Evolutionary conservation across 2,797 vertebrate genomes (phyloP).

Genomic region (Onychomys torridus): DNA sequence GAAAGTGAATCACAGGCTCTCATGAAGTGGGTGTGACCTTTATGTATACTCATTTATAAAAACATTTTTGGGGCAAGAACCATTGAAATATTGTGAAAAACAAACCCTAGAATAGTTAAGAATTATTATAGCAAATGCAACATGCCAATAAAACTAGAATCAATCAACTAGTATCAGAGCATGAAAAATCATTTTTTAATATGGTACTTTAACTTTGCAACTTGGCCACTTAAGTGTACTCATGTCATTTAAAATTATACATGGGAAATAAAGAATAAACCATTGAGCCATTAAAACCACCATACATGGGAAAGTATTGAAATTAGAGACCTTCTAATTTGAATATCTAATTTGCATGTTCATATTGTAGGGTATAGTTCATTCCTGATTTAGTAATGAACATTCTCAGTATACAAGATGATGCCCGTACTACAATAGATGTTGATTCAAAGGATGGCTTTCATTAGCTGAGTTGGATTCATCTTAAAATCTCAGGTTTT

Average conservation of each 20-base stretch:
- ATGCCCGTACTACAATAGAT: neutral
- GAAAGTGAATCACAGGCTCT: slow-evolving; percentile 20
- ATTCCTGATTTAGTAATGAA: slow-evolving; percentile 46
- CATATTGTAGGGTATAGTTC: slow-evolving; percentile 32
- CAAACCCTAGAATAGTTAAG: slow-evolving; percentile 1
- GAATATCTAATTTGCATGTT: slow-evolving; percentile 57
- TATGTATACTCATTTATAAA: slow-evolving; percentile 24
- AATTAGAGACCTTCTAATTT: slow-evolving; percentile 60
- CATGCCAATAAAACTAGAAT: slow-evolving; percentile 51
- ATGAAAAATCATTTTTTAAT: neutral
- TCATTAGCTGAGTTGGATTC: neutral
- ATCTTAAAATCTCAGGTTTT: slow-evolving; percentile 44
- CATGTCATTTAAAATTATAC: slow-evolving; percentile 55
- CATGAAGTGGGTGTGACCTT: slow-evolving; percentile 39
- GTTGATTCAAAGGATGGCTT: slow-evolving; percentile 55
- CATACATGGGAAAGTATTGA: slow-evolving; percentile 39
- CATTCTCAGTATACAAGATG: neutral
- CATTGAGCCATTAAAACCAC: neutral
- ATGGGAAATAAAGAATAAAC: neutral
- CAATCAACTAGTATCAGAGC: slow-evolving; percentile 34
- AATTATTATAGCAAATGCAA: slow-evolving; percentile 49
- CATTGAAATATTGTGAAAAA: slow-evolving; percentile 42
- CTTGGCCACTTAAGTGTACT: slow-evolving; percentile 20
- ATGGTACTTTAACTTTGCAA: slow-evolving; percentile 54
- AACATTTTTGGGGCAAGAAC: neutral